Conservation (phyloP, 2,888 invertebrate species). For the Auanema sp. region DNA sequence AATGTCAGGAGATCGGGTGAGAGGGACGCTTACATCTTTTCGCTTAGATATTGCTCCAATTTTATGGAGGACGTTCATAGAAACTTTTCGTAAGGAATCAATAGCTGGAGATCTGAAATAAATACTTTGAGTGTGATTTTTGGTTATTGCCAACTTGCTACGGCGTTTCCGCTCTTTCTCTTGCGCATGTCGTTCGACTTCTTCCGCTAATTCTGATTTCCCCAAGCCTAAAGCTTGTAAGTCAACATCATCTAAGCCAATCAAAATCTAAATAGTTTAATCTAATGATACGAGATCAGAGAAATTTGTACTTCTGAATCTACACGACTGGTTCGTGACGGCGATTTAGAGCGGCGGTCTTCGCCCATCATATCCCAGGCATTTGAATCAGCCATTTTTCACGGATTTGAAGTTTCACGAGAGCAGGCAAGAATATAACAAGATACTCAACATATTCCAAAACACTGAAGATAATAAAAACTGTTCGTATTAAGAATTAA, state of each 20-base stretch:
- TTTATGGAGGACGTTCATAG: constrained; percentile 44
- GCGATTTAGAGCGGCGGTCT: constrained; percentile 30
- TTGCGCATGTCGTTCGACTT: constrained; percentile 23
- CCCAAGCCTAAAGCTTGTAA: constrained; percentile 36
- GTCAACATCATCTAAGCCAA: constrained; percentile 30
- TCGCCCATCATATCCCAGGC: constrained; percentile 58
- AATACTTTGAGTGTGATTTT: neutral
- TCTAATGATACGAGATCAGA: neutral
- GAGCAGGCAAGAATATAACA: neutral
- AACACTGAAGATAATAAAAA: neutral
- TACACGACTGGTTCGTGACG: constrained; percentile 32
- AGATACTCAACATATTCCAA: neutral
- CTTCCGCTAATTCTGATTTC: constrained; percentile 33
- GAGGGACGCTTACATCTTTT: constrained; percentile 35
- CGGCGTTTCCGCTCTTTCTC: constrained; percentile 23
- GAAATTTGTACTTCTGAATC: constrained; percentile 26
- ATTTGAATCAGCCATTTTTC: constrained; percentile 43
- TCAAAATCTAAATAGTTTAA: constrained; percentile 15
- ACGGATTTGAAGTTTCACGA: too few relatives aligned
- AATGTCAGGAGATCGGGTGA: constrained; percentile 33
- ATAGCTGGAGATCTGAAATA: constrained; percentile 55
- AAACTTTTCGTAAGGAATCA: constrained; percentile 53
- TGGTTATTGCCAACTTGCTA: constrained; percentile 27
- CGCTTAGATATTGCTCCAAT: constrained; percentile 46
- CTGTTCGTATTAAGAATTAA: too few relatives aligned